Evolutionary conservation across 2,888 invertebrate species (phyloP).

Genomic region (Lithophane semibrunnea): DNA sequence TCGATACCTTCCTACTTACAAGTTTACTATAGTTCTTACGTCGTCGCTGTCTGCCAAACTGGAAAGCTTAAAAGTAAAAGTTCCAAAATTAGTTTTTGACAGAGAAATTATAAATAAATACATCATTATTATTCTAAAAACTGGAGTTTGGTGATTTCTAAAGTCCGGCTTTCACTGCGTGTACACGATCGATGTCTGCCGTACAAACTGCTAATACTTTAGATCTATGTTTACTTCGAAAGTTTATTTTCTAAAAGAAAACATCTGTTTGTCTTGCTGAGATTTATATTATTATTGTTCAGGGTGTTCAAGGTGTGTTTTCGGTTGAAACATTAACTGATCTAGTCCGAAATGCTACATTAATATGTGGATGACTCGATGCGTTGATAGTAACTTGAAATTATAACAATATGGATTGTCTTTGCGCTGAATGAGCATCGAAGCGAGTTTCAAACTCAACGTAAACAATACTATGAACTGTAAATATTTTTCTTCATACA

Average conservation of each 20-base stretch:
- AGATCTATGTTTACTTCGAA: slow-evolving; percentile 55
- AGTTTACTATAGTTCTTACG: neutral
- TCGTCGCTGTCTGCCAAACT: slow-evolving; percentile 6
- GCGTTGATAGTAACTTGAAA: slow-evolving; percentile 39
- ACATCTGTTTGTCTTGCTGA: slow-evolving; percentile 29
- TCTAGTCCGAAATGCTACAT: neutral
- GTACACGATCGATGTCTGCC: slow-evolving; percentile 51
- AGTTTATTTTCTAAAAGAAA: slow-evolving; percentile 56
- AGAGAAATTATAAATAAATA: slow-evolving; percentile 53
- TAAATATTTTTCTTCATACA: slow-evolving; percentile 37
- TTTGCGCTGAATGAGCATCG: slow-evolving; percentile 51
- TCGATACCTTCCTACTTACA: neutral
- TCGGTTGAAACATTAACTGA: slow-evolving; percentile 2
- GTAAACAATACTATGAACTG: slow-evolving; percentile 43
- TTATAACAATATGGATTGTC: slow-evolving; percentile 54
- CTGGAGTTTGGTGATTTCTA: slow-evolving; percentile 63
- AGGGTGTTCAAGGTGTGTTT: slow-evolving; percentile 12
- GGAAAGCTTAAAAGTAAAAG: slow-evolving; percentile 54
- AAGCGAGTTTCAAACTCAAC: slow-evolving; percentile 45
- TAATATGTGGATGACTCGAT: neutral
- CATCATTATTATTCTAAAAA: slow-evolving; percentile 55
- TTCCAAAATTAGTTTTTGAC: slow-evolving; percentile 23
- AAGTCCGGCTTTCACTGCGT: slow-evolving; percentile 63
- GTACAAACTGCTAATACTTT: slow-evolving; percentile 49
- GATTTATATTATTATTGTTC: slow-evolving; percentile 16